Conservation (phyloP, 2,888 invertebrate genomes). For the Trissolcus brochymenae region DNA sequence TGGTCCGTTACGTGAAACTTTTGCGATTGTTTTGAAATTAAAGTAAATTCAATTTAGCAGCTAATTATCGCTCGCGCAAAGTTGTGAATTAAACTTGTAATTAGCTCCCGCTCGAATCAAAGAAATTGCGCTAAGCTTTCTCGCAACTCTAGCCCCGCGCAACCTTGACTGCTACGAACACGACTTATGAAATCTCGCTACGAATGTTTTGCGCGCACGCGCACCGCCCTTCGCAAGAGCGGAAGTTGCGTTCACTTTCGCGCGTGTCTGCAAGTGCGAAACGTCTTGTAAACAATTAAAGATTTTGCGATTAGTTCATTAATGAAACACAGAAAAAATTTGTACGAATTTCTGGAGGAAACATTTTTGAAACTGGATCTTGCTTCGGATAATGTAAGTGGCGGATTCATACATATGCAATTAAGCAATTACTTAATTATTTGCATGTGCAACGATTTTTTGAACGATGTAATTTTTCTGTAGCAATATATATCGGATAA, state of each 20-base stretch:
- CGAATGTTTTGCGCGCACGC: constrained; percentile 23
- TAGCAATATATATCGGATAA: too few species aligned
- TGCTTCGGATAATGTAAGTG: constrained; percentile 4
- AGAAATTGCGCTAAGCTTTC: constrained; percentile 57
- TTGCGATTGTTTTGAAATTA: constrained; percentile 71
- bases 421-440: constrained; percentile 32
- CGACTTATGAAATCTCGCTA: constrained; percentile 40
- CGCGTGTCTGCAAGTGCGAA: constrained; percentile 47
- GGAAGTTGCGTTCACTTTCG: constrained; percentile 54
- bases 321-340: background rate
- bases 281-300: constrained; percentile 54
- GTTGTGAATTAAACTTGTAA: constrained; percentile 75
- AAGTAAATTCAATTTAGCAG: constrained; percentile 74
- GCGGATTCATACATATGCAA: constrained; percentile 33
- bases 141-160: constrained; percentile 31
- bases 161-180: constrained; percentile 49
- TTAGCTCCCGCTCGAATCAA: constrained; percentile 73
- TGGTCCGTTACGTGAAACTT: constrained; percentile 62
- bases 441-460: constrained; percentile 25
- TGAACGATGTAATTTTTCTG: background rate
- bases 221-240: constrained; percentile 7
- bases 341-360: too few species aligned
- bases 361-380: constrained; percentile 7
- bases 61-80: constrained; percentile 73
- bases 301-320: constrained; percentile 9